phyloP scores from a whole-genome alignment of 1,140 invertebrate species.

The Acromyrmex charruanus region DNA sequence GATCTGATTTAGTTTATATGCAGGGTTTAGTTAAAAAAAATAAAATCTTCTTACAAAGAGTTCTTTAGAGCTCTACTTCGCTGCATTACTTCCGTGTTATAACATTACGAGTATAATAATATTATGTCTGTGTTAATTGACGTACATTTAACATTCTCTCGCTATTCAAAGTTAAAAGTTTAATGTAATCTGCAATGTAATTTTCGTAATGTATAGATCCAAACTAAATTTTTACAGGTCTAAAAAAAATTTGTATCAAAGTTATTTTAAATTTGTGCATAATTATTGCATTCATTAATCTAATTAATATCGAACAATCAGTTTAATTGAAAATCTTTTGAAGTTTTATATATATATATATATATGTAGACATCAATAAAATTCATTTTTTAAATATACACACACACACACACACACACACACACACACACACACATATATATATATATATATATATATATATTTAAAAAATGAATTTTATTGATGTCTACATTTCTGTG shows the following conservation, averaged over 20 bases:
- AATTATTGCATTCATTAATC: not conserved
- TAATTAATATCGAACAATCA: not conserved
- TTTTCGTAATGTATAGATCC: not conserved
- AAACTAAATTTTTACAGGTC: not conserved
- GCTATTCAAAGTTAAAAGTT: not conserved
- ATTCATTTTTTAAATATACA: no score
- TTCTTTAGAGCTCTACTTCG: not conserved
- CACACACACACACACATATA: no score
- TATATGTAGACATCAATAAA: no score
- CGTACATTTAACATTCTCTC: not conserved
- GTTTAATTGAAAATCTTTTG: not conserved
- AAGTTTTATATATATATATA: no score
- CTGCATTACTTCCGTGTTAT: not conserved
- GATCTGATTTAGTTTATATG: not conserved
- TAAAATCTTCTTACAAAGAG: constrained; percentile 3
- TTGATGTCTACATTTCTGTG: not conserved
- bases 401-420: no score
- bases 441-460: not conserved
- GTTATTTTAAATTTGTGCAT: not conserved
- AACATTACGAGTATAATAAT: not conserved
- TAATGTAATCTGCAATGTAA: constrained; percentile 10
- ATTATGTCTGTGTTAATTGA: not conserved
- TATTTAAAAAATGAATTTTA: not conserved
- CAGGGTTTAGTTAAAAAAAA: not conserved
- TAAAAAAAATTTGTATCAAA: not conserved